Conservation (phyloP, 2,113 vertebrate genomes). For the Lamprotornis superbus region DNA sequence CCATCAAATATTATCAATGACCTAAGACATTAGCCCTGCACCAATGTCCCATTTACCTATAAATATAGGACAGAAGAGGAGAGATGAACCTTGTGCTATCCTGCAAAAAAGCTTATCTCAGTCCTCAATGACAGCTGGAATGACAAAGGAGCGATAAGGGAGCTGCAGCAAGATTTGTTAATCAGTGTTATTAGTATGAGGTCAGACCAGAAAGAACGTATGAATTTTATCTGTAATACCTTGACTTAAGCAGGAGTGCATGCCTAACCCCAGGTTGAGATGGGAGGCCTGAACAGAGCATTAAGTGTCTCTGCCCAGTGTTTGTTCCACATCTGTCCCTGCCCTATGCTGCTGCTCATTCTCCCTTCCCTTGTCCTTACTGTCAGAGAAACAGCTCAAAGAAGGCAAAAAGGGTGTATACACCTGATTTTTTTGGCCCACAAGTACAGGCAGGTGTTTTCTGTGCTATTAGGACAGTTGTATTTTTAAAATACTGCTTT, state of each 20-base stretch:
- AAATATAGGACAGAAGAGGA: neutral
- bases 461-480: neutral
- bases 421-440: neutral
- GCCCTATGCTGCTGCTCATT: fast-evolving
- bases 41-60: neutral
- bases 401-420: neutral
- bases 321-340: neutral
- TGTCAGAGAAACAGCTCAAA: neutral
- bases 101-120: slow-evolving; percentile 29
- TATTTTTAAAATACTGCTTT: neutral
- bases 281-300: fast-evolving
- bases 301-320: neutral
- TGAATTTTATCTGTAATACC: neutral
- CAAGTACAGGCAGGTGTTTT: neutral
- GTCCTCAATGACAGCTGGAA: slow-evolving; percentile 3
- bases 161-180: slow-evolving; percentile 9
- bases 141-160: slow-evolving; percentile 17
- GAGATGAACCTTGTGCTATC: neutral
- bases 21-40: neutral
- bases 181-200: neutral
- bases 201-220: neutral
- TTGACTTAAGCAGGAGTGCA: neutral
- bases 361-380: neutral
- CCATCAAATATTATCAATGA: neutral
- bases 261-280: neutral